Conservation (phyloP, 2,888 invertebrate genomes). For the Nymphalis c-album region DNA sequence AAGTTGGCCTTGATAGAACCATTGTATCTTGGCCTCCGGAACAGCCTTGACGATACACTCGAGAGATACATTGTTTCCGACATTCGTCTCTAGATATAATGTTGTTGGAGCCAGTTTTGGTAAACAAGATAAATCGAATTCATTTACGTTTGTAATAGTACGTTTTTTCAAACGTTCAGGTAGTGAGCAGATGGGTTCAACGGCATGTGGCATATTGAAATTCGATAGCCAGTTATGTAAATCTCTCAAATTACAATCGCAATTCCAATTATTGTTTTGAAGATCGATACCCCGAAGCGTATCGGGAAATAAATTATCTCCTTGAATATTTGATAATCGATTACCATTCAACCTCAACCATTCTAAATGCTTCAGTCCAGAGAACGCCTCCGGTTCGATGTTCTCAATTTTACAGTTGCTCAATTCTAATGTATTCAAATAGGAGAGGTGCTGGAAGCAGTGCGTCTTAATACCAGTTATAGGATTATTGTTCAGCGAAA, state of each 20-base stretch:
- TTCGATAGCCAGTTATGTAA: constrained; percentile 89
- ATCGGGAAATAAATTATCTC: constrained; percentile 86
- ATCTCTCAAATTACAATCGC: constrained; percentile 91
- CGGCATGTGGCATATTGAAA: constrained; percentile 88
- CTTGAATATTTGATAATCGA: constrained; percentile 86
- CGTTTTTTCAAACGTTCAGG: constrained; percentile 85
- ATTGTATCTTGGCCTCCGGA: constrained; percentile 90
- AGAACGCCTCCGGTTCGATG: constrained; percentile 90
- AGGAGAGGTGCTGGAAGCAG: constrained; percentile 87
- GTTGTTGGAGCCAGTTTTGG: constrained; percentile 89
- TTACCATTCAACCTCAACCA: constrained; percentile 93
- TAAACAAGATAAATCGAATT: constrained; percentile 89
- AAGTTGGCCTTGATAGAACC: constrained; percentile 91
- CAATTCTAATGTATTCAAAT: constrained; percentile 90
- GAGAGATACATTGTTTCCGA: constrained; percentile 90
- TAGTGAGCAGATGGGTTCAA: constrained; percentile 88
- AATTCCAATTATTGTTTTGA: constrained; percentile 93
- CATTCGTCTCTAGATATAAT: constrained; percentile 87
- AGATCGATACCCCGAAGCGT: constrained; percentile 89
- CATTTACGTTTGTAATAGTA: constrained; percentile 84
- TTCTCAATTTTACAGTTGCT: constrained; percentile 89
- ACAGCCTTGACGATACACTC: constrained; percentile 90
- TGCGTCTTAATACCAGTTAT: constrained; percentile 86
- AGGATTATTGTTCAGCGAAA: constrained; percentile 90
- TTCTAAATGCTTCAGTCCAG: constrained; percentile 89